Percentiles rank a stretch among this genome's conserved stretches.
These are phyloP conservation scores for Pterophyllum scalare DNA, from an alignment of 2,113 vertebrate genomes.

Conservation along the genomic window DNA sequence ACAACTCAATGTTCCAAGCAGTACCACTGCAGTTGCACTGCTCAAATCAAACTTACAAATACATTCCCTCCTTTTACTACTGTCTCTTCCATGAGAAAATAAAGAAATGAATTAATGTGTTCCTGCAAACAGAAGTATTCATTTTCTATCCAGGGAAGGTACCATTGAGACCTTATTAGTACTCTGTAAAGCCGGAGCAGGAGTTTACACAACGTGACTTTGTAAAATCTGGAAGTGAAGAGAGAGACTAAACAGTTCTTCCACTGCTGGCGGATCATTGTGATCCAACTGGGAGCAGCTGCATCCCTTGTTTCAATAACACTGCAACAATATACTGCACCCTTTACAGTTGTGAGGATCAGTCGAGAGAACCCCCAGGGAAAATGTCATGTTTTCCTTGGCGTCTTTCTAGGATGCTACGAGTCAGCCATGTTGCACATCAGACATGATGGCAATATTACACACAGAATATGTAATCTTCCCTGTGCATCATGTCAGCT, in stretches of 20 bases:
- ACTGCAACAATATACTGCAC: not conserved
- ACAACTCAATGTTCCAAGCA: constrained; percentile 18
- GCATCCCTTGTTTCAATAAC: constrained; percentile 54
- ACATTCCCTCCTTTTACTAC: constrained; percentile 14
- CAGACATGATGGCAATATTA: not conserved
- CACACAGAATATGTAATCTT: constrained; percentile 1
- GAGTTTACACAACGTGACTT: constrained; percentile 55
- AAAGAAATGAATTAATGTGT: constrained; percentile 11
- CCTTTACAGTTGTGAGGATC: constrained; percentile 22
- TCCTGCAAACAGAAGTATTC: not conserved
- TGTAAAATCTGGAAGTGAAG: constrained; percentile 36
- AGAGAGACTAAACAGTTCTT: constrained; percentile 52
- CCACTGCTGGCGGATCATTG: constrained; percentile 48
- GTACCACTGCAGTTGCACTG: constrained; percentile 27
- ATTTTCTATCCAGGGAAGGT: not conserved
- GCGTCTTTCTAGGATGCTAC: not conserved
- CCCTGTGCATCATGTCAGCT: not conserved
- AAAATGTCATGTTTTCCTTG: not conserved
- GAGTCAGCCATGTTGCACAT: not conserved
- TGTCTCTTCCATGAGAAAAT: not conserved
- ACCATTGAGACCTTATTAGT: constrained; percentile 45
- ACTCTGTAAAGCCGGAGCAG: constrained; percentile 12
- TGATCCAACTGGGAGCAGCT: constrained; percentile 66
- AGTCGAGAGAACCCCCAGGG: constrained; percentile 16
- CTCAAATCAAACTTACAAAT: constrained; percentile 57